Base-by-base conservation (phyloP, 35 echinoderm and acorn worm genomes). In the Lytechinus pictus region DNA sequence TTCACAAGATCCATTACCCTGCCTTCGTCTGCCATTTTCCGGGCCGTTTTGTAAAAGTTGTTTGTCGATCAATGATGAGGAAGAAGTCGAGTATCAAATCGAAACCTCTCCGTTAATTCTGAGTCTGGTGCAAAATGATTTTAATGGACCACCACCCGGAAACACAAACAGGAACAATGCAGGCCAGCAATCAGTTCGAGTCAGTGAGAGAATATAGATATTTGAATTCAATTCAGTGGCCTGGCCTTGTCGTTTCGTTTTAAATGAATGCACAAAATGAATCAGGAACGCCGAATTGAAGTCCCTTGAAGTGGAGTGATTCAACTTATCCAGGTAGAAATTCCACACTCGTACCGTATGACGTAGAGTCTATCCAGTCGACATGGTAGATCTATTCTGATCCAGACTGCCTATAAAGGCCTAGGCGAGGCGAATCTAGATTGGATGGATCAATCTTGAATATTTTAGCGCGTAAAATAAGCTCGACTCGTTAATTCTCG, bases 1-100 rank as follows among this genome's bases (percentile, higher is more conserved):
- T 90, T 90, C 27, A 90, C 88, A 90, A 90, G 88, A 52, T 90
- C 88, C 88, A 90, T 90, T 90, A 90, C 88, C 88, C 88, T 90
- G 88, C 88, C 88, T 44, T 44, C 28, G 52, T 90, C 88, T 90
- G 88, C 16, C 88, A 90, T 90, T 44, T 44, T 44, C 33, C 33
- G 33, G 33, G 33, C 33, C 2, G 33, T 44, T 44, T 24, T 79
- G 61, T 13, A 79, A 79, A 79, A 79, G 66, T 79, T 79, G 19
- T 3, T 79, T 79, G 66, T 24, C 21, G 6, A 24, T 79, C 66
- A n/a, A 79, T 4, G 66, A 79, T 4, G 66, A 79, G 3, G 66
- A 79, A 79, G 21, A 24, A 79, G 12, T 6, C 19, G 7, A 24
- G 6, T 79, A 24, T 71, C 14, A 58, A 44, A 44, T 44, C 33